phyloP scores from a whole-genome alignment of 2,888 invertebrate genomes.

The Arenicola marina region DNA sequence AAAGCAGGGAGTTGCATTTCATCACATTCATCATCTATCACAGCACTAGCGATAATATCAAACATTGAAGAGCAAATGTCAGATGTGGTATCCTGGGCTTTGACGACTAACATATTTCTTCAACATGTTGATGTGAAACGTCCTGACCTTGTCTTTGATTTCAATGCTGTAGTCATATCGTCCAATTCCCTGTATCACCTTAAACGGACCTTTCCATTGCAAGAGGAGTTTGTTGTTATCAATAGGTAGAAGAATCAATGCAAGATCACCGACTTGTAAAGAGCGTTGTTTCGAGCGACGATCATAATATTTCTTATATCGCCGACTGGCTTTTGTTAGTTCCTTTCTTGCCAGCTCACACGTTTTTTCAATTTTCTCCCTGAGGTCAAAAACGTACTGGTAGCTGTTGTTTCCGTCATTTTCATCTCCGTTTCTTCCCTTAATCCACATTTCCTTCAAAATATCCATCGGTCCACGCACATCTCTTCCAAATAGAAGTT shows the following conservation, averaged over 20 bases:
- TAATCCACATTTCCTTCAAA: conserved; percentile 26
- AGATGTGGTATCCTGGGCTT: neutral
- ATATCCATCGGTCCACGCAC: conserved; percentile 35
- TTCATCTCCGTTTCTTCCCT: neutral
- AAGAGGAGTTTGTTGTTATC: conserved; percentile 1
- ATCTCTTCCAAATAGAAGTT: conserved; percentile 32
- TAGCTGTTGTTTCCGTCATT: neutral
- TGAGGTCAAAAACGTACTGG: neutral
- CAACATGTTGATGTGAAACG: conserved; percentile 5
- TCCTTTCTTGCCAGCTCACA: neutral
- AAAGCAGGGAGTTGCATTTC: too few relatives aligned
- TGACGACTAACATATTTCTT: neutral
- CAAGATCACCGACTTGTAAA: neutral
- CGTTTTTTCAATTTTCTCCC: neutral
- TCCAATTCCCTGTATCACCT: neutral
- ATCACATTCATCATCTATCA: neutral
- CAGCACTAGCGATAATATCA: neutral
- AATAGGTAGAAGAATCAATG: neutral
- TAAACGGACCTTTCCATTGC: conserved; percentile 5
- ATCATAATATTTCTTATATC: conserved; percentile 3
- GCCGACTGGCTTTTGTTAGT: neutral
- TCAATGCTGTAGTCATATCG: conserved; percentile 1
- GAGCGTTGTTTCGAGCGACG: neutral
- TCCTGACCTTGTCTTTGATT: neutral
- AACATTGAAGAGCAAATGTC: too few relatives aligned